A percentile compares a stretch with the other conserved stretches of the same genome.
These are phyloP conservation scores for Thalassophryne amazonica DNA, from an alignment of 2,797 vertebrate species.

Conservation along the genomic window DNA sequence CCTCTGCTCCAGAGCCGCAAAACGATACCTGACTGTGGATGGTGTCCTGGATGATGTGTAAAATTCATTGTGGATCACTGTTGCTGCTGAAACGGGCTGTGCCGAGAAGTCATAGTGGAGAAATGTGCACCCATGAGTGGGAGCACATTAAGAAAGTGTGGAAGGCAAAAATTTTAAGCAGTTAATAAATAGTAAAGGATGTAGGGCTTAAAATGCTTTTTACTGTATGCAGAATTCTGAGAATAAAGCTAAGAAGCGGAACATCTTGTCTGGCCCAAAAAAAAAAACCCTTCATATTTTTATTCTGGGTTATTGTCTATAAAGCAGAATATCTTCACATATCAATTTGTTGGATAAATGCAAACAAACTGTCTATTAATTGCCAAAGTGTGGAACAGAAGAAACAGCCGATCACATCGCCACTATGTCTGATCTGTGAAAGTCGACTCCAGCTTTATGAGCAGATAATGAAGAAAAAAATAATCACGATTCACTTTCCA, in stretches of 20 bases:
- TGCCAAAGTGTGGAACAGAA: conserved; percentile 30
- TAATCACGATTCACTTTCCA: conserved; percentile 44
- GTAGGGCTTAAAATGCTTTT: conserved; percentile 35
- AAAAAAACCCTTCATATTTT: conserved; percentile 11
- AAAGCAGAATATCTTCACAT: conserved; percentile 22
- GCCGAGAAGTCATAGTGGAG: no score
- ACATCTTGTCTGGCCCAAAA: conserved; percentile 18
- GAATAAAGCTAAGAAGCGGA: conserved; percentile 3
- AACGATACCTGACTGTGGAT: conserved; percentile 35
- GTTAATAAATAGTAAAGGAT: conserved; percentile 74
- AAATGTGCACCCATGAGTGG: conserved; percentile 42
- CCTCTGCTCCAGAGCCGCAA: conserved; percentile 44
- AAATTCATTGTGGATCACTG: conserved; percentile 6
- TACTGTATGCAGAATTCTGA: conserved; percentile 42
- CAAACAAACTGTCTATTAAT: conserved; percentile 28
- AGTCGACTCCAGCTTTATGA: conserved; percentile 39
- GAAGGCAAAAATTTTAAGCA: conserved; percentile 50
- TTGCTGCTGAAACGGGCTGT: no score
- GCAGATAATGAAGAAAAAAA: conserved; percentile 33
- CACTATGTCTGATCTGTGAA: conserved; percentile 40
- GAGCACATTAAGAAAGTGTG: conserved; percentile 48
- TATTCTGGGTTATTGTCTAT: conserved; percentile 14
- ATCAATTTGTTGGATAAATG: conserved; percentile 25
- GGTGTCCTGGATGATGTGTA: conserved; percentile 30
- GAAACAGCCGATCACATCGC: conserved; percentile 45